Evolutionary conservation across 2,888 invertebrate species (phyloP).

Genomic region (Halocaridina rubra): DNA sequence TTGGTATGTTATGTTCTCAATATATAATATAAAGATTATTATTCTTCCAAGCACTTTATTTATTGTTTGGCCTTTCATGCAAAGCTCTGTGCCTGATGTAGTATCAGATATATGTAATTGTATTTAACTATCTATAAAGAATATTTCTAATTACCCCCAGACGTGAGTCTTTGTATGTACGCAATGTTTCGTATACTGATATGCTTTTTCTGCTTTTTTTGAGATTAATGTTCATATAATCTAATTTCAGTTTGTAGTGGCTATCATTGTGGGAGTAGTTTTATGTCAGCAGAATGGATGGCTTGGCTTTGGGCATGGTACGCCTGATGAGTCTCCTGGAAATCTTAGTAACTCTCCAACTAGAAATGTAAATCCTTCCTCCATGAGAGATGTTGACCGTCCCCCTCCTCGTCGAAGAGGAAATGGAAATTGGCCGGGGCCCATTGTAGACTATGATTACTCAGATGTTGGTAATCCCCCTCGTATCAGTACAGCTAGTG

Average conservation of each 20-base stretch:
- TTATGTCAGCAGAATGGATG: constrained; percentile 62
- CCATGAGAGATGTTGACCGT: constrained; percentile 2
- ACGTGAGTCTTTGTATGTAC: neutral
- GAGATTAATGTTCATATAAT: too few species aligned
- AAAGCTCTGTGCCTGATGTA: too few species aligned
- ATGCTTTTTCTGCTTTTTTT: neutral
- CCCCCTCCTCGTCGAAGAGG: constrained; percentile 13
- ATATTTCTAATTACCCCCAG: too few species aligned
- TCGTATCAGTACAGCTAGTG: neutral
- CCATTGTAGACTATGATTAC: constrained; percentile 50
- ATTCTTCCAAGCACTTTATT: too few species aligned
- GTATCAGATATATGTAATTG: too few species aligned
- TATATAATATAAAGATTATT: too few species aligned
- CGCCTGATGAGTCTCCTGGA: neutral
- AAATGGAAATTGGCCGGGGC: constrained; percentile 31
- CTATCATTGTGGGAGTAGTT: constrained; percentile 61
- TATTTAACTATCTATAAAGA: too few species aligned
- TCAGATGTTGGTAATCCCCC: constrained; percentile 11
- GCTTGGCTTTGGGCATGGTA: constrained; percentile 47
- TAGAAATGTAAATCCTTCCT: neutral
- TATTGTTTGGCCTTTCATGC: too few species aligned
- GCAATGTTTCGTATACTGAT: neutral
- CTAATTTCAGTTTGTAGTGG: constrained; percentile 62
- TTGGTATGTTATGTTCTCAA: too few species aligned
- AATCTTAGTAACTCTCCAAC: neutral